Conservation (phyloP, 2,888 invertebrate species). For the Dusona sp. region DNA sequence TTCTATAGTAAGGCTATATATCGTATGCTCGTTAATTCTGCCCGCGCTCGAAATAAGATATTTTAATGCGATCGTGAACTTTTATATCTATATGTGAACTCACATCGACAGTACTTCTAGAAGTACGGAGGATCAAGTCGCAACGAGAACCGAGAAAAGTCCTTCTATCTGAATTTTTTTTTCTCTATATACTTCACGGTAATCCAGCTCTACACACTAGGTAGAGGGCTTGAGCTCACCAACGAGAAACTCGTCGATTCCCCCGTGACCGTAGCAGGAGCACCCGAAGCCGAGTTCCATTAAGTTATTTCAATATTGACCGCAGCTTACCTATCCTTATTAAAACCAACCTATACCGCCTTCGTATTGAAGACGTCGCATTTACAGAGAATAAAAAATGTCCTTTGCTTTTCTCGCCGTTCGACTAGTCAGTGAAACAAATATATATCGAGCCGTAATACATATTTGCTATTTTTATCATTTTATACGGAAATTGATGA, state of each 20-base stretch:
- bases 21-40: constrained; percentile 54
- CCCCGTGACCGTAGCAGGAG: constrained; percentile 43
- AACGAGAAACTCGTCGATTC: constrained; percentile 62
- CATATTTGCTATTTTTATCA: constrained; percentile 11
- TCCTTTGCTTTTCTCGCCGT: constrained; percentile 16
- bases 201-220: constrained; percentile 40
- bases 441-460: not conserved
- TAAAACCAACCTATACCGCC: constrained; percentile 50
- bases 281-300: constrained; percentile 58
- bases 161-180: constrained; percentile 35
- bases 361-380: constrained; percentile 38
- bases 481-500: not conserved
- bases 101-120: constrained; percentile 5
- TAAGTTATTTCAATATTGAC: constrained; percentile 69
- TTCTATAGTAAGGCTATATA: not conserved
- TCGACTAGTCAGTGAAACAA: constrained; percentile 5
- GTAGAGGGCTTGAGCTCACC: constrained; percentile 41
- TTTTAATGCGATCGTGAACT: not conserved
- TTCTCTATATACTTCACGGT: constrained; percentile 37
- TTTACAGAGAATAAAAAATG: constrained; percentile 35
- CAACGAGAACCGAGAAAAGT: constrained; percentile 40
- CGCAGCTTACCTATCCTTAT: constrained; percentile 60
- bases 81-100: constrained; percentile 1
- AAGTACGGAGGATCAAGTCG: constrained; percentile 44
- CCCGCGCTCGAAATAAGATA: constrained; percentile 4